Conservation (phyloP, 2,888 invertebrate genomes). For the Brenthis ino region DNA sequence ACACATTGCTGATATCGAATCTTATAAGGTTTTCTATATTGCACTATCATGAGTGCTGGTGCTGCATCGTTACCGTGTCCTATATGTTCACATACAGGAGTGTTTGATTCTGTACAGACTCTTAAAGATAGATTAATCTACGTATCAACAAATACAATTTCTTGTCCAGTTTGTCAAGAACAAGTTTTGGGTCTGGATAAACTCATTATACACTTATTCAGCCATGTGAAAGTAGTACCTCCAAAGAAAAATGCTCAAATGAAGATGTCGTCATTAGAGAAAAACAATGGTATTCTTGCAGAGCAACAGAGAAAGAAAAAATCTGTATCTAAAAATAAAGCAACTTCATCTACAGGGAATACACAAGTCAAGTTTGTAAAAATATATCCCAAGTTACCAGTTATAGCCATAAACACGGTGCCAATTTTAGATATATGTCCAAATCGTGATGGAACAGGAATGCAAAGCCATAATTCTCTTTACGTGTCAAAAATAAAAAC, state of each 20-base stretch:
- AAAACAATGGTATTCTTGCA: constrained; percentile 47
- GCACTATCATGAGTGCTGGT: constrained; percentile 69
- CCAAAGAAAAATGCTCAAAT: constrained; percentile 45
- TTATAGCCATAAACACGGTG: constrained; percentile 63
- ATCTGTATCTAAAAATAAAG: constrained; percentile 71
- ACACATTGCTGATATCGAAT: constrained; percentile 41
- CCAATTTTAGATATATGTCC: constrained; percentile 64
- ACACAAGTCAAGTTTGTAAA: constrained; percentile 72
- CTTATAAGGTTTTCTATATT: constrained; percentile 20
- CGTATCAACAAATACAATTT: constrained; percentile 88
- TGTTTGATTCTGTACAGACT: constrained; percentile 87
- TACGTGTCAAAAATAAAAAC: constrained; percentile 54
- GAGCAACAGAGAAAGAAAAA: constrained; percentile 60
- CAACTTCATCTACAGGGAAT: constrained; percentile 49
- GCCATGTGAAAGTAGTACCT: constrained; percentile 81
- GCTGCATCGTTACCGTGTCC: constrained; percentile 87
- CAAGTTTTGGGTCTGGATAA: constrained; percentile 89
- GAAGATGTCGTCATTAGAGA: constrained; percentile 44
- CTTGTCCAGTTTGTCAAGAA: constrained; percentile 91
- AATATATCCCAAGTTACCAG: constrained; percentile 75
- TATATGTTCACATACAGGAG: constrained; percentile 86
- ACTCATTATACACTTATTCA: constrained; percentile 91
- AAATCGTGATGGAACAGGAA: constrained; percentile 46
- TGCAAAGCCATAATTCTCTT: constrained; percentile 49
- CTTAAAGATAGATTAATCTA: constrained; percentile 87